Evolutionary conservation across 2,113 vertebrate species (phyloP), one percentile per base, ranked within the genome.

Genomic region (Platysternon megacephalum): DNA sequence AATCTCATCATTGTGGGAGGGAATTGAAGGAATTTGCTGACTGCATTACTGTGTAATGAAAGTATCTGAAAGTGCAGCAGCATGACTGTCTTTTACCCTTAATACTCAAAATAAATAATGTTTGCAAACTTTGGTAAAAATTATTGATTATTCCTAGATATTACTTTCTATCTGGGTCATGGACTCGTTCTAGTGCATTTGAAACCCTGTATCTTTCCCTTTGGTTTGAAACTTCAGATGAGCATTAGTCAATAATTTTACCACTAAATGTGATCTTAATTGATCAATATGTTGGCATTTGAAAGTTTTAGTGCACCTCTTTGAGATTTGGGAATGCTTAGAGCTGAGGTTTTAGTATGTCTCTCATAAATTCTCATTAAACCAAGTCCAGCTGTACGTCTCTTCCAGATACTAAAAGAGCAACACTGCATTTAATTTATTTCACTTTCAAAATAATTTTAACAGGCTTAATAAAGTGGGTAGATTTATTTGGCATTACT

Each of bases 81-180:
- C 53, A 93, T 86, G 86, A 92, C 84, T 93, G 10, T 83, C 86
- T 95, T 95, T 83, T 87, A 53, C n/a, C 49, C 39, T 95, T 95
- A 56, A 21, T n/a, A 52, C n/a, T 90, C 58, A 55, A 87, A 94
- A 74, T 80, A 94, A 94, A 81, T 88, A 88, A 89, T 94, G 86
- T 86, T 92, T 94, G 56, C 79, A 93, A 97, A 96, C 89, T 88
- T n/a, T 93, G 82, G 55, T 90, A 84, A 76, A 89, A 90, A 88
- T 87, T 82, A 96, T 85, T 95, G 82, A 91, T 95, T 94, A 92
- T 93, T 95, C 93, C 85, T 78, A 61, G 88, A 76, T 32, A 65
- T 44, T 65, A 56, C 72, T 95, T 97, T 94, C 85, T 91, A 74
- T 32, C 0, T 84, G 85, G 68, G 93, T 79, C 46, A 51, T 56